These are phyloP conservation scores for Penaeus japonicus DNA, from an alignment of 1,140 invertebrate genomes.

Conservation along the genomic window DNA sequence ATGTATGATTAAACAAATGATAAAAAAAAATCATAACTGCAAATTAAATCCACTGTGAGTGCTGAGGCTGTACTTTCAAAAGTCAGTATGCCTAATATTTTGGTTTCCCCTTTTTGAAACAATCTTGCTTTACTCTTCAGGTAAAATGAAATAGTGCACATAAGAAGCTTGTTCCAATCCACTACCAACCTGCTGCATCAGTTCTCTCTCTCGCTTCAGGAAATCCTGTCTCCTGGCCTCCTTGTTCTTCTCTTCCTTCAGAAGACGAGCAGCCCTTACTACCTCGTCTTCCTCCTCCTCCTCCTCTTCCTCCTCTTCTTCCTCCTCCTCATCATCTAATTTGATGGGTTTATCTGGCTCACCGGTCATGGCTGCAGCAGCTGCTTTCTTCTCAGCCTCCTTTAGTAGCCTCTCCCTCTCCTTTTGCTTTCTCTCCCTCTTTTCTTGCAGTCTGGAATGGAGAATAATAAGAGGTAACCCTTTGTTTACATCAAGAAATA, in stretches of 20 bases:
- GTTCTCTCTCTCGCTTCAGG: constrained; percentile 64
- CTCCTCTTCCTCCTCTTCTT: constrained; percentile 61
- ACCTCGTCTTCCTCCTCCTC: constrained; percentile 54
- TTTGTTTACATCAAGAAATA: not conserved
- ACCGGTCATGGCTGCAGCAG: constrained; percentile 62
- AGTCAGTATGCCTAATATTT: no score
- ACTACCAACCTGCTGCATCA: constrained; percentile 65
- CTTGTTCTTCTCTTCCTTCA: constrained; percentile 57
- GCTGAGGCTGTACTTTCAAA: no score
- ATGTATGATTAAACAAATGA: no score
- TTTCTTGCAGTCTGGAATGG: constrained; percentile 62
- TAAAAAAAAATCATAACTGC: no score
- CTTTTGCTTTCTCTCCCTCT: constrained; percentile 63
- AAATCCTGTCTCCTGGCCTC: constrained; percentile 54
- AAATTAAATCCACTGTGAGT: no score
- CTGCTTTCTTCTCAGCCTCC: constrained; percentile 63
- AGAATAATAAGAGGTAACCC: constrained; percentile 58
- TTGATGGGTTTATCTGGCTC: constrained; percentile 11
- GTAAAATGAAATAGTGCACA: no score
- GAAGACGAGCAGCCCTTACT: not conserved
- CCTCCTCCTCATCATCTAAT: constrained; percentile 65
- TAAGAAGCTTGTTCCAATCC: no score
- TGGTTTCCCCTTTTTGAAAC: no score
- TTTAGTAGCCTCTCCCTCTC: constrained; percentile 55
- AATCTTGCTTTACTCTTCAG: no score